A percentile compares a stretch with the other conserved stretches of the same genome.
These are phyloP conservation scores for Cotesia chilonis DNA, from an alignment of 1,140 invertebrate species.

Conservation along the genomic window DNA sequence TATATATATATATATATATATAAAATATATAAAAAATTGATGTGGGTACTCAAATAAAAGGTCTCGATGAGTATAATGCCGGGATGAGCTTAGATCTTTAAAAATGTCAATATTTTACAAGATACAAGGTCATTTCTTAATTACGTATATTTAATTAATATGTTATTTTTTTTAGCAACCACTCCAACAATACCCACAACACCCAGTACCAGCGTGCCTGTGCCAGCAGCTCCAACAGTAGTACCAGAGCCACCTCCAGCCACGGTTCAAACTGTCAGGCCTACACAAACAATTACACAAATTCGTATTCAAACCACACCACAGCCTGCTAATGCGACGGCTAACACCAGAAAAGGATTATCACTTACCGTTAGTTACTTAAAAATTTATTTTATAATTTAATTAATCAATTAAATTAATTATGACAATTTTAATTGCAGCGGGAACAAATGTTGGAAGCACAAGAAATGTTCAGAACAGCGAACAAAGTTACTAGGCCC, in stretches of 20 bases:
- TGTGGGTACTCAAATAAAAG: no score
- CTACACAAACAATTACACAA: conserved; percentile 67
- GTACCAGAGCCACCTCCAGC: conserved; percentile 55
- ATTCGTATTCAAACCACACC: conserved; percentile 68
- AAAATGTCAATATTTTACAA: no score
- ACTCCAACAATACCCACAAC: conserved; percentile 53
- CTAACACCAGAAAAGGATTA: conserved; percentile 74
- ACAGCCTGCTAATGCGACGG: conserved; percentile 63
- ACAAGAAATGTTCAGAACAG: conserved; percentile 96
- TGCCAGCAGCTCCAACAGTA: conserved; percentile 52
- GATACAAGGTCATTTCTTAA: no score
- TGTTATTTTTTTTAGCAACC: conserved; percentile 47
- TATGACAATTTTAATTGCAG: conserved; percentile 63
- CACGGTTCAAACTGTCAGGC: conserved; percentile 61
- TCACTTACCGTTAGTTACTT: conserved; percentile 77
- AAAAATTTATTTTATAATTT: conserved; percentile 21
- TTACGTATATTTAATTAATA: conserved; percentile 8
- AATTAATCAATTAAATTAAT: conserved; percentile 27
- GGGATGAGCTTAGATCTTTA: no score
- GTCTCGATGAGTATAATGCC: no score
- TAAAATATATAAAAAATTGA: no score
- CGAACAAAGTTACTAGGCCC: conserved; percentile 93
- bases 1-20: no score
- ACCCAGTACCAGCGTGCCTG: conserved; percentile 55
- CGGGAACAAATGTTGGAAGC: conserved; percentile 96